Percentiles rank a stretch among this genome's conserved stretches.
Conservation (phyloP, 2,797 vertebrate genomes). For the Phaenicophaeus curvirostris region DNA sequence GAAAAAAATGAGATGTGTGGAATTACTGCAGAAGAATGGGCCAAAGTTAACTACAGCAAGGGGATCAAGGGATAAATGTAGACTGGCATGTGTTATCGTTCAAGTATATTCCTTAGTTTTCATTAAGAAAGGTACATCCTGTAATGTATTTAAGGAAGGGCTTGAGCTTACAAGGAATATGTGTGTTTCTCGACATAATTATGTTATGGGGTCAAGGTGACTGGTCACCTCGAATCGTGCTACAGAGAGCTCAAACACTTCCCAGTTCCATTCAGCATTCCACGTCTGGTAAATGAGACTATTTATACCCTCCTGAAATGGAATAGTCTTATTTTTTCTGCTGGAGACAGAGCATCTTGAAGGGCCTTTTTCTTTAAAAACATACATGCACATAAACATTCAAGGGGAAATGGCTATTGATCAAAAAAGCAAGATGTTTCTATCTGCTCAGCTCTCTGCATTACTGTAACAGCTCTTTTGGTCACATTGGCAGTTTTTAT, state of each 20-base stretch:
- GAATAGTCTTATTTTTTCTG: neutral
- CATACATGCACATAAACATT: neutral
- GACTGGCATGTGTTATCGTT: neutral
- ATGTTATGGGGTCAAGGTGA: rapidly evolving
- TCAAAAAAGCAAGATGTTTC: neutral
- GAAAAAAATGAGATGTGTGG: neutral
- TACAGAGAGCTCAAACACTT: neutral
- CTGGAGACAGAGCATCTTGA: neutral
- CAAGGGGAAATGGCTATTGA: slow-evolving; percentile 36
- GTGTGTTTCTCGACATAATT: rapidly evolving
- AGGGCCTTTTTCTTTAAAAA: neutral
- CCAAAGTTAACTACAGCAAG: neutral
- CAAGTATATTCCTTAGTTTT: neutral
- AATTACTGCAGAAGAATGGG: neutral
- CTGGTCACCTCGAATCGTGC: neutral
- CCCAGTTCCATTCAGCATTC: neutral
- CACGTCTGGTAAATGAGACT: neutral
- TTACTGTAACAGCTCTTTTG: neutral
- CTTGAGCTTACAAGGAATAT: neutral
- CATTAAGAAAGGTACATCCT: neutral
- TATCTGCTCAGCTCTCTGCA: neutral
- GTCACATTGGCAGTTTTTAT: slow-evolving; percentile 41
- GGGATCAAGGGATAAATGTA: neutral
- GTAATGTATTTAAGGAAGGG: neutral
- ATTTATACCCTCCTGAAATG: neutral